Conservation (phyloP, 2,113 vertebrate species). For the Phodopus roborovskii region DNA sequence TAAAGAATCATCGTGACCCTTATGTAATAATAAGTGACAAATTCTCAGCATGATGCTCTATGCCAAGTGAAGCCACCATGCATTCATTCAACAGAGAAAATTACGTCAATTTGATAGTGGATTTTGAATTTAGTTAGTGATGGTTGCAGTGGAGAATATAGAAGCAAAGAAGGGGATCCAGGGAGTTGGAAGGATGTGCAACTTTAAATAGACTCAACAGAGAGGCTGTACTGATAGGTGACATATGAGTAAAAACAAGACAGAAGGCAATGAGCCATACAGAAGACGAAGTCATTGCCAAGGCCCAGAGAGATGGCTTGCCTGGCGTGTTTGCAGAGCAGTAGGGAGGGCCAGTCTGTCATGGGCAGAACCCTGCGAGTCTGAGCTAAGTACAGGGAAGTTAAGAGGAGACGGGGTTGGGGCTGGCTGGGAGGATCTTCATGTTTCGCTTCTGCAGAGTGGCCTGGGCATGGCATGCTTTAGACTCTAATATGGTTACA, state of each 20-base stretch:
- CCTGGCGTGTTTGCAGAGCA: not conserved
- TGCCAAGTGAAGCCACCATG: not conserved
- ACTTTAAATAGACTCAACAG: not conserved
- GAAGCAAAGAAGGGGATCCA: not conserved
- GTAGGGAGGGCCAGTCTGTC: not conserved
- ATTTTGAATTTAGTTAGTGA: not conserved
- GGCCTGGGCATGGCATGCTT: not conserved
- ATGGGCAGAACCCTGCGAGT: not conserved
- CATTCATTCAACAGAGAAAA: not conserved
- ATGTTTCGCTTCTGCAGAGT: not conserved
- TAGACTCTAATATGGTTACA: not conserved
- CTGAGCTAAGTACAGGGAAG: not conserved
- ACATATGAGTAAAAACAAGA: not conserved
- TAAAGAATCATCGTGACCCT: not conserved
- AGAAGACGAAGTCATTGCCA: not conserved
- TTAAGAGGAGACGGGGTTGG: not conserved
- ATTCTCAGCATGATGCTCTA: not conserved
- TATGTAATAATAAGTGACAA: constrained; percentile 10
- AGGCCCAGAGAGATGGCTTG: not conserved
- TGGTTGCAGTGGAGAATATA: not conserved
- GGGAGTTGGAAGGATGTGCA: not conserved
- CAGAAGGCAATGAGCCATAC: not conserved
- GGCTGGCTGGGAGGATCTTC: not conserved
- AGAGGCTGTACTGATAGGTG: not conserved
- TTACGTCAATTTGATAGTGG: not conserved